Evolutionary conservation across 2,113 vertebrate genomes (phyloP).

Genomic region (sheep (Ovis aries)): DNA sequence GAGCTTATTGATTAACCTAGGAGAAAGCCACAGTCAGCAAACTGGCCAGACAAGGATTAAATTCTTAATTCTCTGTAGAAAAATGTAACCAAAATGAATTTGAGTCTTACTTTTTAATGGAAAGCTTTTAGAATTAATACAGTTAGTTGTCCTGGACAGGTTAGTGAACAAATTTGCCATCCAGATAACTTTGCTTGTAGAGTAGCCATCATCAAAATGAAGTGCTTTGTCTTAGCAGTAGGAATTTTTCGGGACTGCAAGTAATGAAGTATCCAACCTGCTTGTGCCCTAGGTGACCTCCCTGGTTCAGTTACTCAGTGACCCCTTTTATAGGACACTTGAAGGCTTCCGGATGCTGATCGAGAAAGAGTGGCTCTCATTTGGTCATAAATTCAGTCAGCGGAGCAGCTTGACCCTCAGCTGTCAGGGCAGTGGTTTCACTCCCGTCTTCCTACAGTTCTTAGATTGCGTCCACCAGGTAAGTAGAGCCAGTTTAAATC

Average conservation of each 20-base stretch:
- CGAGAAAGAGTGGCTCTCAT: conserved; percentile 98
- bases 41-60: neutral
- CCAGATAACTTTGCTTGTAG: conserved; percentile 1
- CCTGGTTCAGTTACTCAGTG: conserved; percentile 93
- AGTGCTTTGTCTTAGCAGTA: conserved; percentile 6
- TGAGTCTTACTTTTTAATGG: conserved; percentile 20
- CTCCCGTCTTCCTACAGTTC: conserved; percentile 96
- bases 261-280: conserved; percentile 56
- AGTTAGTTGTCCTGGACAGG: neutral
- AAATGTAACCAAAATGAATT: conserved; percentile 23
- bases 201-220: neutral
- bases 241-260: conserved; percentile 18
- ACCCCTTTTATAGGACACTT: conserved; percentile 96
- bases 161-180: neutral
- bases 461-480: conserved; percentile 98
- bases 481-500: conserved; percentile 56
- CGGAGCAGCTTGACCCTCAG: conserved; percentile 91
- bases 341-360: conserved; percentile 96
- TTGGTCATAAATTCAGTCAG: conserved; percentile 97
- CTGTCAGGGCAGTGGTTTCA: conserved; percentile 94
- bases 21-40: neutral
- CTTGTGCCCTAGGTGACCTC: conserved; percentile 88
- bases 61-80: conserved; percentile 18
- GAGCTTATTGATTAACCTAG: neutral
- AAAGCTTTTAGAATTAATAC: conserved; percentile 26